Conservation (phyloP, 2,888 invertebrate species). For the Sarcophaga rosellei region DNA sequence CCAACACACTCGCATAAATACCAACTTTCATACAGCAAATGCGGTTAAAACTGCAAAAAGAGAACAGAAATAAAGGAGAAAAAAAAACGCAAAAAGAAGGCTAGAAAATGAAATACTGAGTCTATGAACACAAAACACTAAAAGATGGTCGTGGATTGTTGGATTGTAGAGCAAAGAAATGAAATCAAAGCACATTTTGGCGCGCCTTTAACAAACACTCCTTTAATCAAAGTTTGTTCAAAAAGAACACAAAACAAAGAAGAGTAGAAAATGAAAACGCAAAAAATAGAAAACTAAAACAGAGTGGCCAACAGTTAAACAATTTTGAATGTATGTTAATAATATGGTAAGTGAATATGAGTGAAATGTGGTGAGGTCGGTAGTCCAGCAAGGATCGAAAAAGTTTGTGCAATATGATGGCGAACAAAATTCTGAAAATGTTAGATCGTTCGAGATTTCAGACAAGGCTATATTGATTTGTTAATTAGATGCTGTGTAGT, state of each 20-base stretch:
- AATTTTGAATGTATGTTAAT: not conserved
- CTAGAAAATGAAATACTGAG: conserved; percentile 22
- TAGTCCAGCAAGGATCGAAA: too few relatives aligned
- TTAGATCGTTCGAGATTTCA: too few relatives aligned
- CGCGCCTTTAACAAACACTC: conserved; percentile 45
- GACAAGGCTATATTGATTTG: too few relatives aligned
- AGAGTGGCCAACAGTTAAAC: not conserved
- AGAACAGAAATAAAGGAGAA: not conserved
- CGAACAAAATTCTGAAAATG: too few relatives aligned
- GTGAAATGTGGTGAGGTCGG: too few relatives aligned
- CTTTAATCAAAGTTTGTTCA: conserved; percentile 45
- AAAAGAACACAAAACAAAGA: not conserved
- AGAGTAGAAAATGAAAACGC: not conserved
- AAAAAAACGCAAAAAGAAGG: not conserved
- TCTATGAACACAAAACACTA: conserved; percentile 8
- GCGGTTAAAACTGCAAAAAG: not conserved
- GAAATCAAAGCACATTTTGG: conserved; percentile 25
- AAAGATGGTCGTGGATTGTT: conserved; percentile 11
- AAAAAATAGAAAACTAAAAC: not conserved
- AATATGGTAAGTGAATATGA: too few relatives aligned
- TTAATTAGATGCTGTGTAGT: too few relatives aligned
- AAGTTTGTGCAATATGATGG: too few relatives aligned
- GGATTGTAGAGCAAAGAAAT: not conserved
- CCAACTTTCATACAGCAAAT: conserved; percentile 12
- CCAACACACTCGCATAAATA: conserved; percentile 1